Percentiles rank a stretch among this genome's conserved stretches.
Evolutionary conservation across 2,888 invertebrate genomes (phyloP).

Genomic region (Drosophila flavopinicola): DNA sequence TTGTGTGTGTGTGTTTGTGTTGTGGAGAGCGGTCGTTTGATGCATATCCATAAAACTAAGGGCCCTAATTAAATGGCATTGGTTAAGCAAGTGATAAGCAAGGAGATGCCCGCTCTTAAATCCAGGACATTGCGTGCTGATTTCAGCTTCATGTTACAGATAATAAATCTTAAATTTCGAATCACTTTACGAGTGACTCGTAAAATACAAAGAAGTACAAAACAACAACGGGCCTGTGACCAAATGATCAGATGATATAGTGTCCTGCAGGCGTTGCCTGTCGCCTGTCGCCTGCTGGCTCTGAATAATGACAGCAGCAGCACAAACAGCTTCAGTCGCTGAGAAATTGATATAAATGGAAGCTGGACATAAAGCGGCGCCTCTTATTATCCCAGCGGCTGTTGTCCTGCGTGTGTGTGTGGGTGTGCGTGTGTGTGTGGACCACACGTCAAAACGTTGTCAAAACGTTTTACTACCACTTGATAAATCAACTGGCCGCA

Average conservation of each 20-base stretch:
- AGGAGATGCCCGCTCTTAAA: slow-evolving; percentile 16
- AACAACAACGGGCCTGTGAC: slow-evolving; percentile 32
- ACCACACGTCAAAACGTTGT: slow-evolving; percentile 60
- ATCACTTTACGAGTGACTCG: slow-evolving; percentile 72
- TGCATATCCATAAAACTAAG: slow-evolving; percentile 48
- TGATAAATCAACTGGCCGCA: slow-evolving; percentile 70
- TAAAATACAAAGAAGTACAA: slow-evolving; percentile 61
- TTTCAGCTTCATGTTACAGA: slow-evolving; percentile 70
- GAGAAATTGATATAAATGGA: slow-evolving; percentile 77
- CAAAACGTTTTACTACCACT: slow-evolving; percentile 61
- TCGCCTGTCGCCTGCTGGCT: slow-evolving; percentile 31
- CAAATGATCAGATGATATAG: slow-evolving; percentile 57
- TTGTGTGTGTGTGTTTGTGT: slow-evolving; percentile 6
- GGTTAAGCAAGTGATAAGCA: slow-evolving; percentile 69
- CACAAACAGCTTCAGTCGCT: slow-evolving; percentile 17
- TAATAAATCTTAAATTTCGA: slow-evolving; percentile 79
- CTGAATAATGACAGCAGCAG: slow-evolving; percentile 59
- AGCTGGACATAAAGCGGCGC: slow-evolving; percentile 61
- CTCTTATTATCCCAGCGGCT: slow-evolving; percentile 50
- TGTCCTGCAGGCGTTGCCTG: too few species aligned
- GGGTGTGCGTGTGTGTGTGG: not conserved
- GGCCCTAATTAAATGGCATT: slow-evolving; percentile 70
- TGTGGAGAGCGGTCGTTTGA: slow-evolving; percentile 6
- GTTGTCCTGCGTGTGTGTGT: not conserved
- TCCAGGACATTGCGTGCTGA: slow-evolving; percentile 43